phyloP scores from a whole-genome alignment of 2,888 invertebrate species.

The Melanotus villosus region DNA sequence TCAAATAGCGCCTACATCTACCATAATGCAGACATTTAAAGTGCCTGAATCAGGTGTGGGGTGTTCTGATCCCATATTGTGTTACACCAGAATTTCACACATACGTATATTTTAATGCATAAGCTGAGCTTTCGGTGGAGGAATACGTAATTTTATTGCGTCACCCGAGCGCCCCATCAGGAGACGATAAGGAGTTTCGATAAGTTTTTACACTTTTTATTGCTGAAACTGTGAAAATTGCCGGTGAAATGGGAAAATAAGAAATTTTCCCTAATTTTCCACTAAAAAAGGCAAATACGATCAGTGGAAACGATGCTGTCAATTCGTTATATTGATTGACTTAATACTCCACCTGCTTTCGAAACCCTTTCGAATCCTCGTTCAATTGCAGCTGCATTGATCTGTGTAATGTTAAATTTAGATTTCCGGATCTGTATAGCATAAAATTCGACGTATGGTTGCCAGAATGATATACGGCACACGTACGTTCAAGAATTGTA shows the following conservation, averaged over 20 bases:
- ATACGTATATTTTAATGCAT: conserved; percentile 25
- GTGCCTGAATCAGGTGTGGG: conserved; percentile 19
- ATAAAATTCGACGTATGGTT: conserved; percentile 8
- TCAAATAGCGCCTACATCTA: conserved; percentile 15
- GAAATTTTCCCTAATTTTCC: conserved; percentile 16
- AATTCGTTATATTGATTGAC: conserved; percentile 27
- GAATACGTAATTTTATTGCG: conserved; percentile 23
- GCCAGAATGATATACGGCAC: conserved; percentile 4
- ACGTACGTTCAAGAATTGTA: conserved; percentile 15
- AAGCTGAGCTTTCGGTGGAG: conserved; percentile 20
- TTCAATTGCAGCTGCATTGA: conserved; percentile 15
- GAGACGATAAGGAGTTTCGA: conserved; percentile 18
- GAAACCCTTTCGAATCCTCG: conserved; percentile 8
- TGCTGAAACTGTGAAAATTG: conserved; percentile 16
- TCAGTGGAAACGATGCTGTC: conserved; percentile 17
- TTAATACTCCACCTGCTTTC: conserved; percentile 18
- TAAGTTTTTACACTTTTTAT: conserved; percentile 15
- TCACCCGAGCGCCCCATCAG: neutral
- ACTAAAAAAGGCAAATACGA: conserved; percentile 9
- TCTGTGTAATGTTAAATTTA: conserved; percentile 7
- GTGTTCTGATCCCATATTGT: conserved; percentile 15
- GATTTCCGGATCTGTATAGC: neutral
- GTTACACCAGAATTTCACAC: conserved; percentile 19
- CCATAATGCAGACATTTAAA: conserved; percentile 10
- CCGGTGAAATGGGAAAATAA: conserved; percentile 13